A percentile compares a stretch with the other conserved stretches of the same genome.
Evolutionary conservation across 2,888 invertebrate genomes (phyloP).

Genomic region (Podabrus alpinus): DNA sequence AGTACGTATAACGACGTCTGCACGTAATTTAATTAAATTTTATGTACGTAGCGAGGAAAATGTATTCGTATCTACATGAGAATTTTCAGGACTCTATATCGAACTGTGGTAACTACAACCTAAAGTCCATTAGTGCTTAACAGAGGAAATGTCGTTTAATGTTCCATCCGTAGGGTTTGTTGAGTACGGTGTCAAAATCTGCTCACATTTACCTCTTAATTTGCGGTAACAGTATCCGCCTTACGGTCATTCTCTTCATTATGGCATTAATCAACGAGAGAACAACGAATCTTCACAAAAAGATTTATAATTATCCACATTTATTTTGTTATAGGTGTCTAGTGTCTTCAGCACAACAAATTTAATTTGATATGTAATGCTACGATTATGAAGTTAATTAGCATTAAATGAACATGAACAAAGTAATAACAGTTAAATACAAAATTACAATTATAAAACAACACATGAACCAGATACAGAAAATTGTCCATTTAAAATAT

Average conservation of each 20-base stretch:
- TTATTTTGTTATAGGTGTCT: neutral
- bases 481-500: neutral
- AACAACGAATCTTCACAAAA: neutral
- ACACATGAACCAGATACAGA: neutral
- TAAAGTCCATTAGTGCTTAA: constrained; percentile 23
- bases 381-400: neutral
- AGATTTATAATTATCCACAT: neutral
- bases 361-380: neutral
- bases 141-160: constrained; percentile 23
- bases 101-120: constrained; percentile 17
- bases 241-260: constrained; percentile 15
- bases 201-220: constrained; percentile 24
- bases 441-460: constrained; percentile 3
- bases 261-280: constrained; percentile 8
- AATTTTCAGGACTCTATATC: constrained; percentile 8
- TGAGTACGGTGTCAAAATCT: constrained; percentile 22
- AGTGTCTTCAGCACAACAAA: neutral
- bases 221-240: constrained; percentile 22
- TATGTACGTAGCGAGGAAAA: neutral
- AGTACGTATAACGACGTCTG: neutral
- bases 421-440: neutral
- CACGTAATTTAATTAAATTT: neutral
- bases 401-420: neutral
- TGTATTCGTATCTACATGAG: neutral
- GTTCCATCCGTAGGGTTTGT: constrained; percentile 21